phyloP scores from a whole-genome alignment of 2,888 invertebrate genomes.

The Drosophila rubida region DNA sequence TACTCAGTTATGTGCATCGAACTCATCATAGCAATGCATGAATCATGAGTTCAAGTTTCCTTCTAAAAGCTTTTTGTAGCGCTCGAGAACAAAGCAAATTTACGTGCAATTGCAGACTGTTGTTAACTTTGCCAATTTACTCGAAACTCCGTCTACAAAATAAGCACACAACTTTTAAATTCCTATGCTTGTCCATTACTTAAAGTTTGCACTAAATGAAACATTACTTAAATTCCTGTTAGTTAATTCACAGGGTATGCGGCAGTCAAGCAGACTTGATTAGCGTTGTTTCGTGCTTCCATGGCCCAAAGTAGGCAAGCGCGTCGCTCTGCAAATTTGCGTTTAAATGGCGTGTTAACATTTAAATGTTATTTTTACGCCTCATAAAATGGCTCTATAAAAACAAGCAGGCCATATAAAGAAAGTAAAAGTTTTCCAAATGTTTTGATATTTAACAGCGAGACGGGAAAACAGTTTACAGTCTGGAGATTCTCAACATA shows the following conservation, averaged over 20 bases:
- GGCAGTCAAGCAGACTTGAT: neutral
- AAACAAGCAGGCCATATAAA: conserved; percentile 37
- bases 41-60: too few species aligned
- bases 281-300: conserved; percentile 8
- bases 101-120: neutral
- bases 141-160: too few species aligned
- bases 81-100: neutral
- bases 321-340: conserved; percentile 58
- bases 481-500: conserved; percentile 4
- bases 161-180: too few species aligned
- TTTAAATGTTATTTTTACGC: conserved; percentile 78
- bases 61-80: neutral
- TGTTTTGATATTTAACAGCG: conserved; percentile 50
- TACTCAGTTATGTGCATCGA: too few species aligned
- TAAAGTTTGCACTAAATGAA: too few species aligned
- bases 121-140: too few species aligned
- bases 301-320: conserved; percentile 44
- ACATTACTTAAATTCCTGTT: too few species aligned
- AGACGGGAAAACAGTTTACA: conserved; percentile 4
- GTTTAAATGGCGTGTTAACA: conserved; percentile 80
- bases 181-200: too few species aligned
- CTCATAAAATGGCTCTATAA: conserved; percentile 69
- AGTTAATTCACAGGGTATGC: conserved; percentile 4
- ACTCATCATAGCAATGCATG: too few species aligned
- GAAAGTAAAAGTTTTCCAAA: conserved; percentile 45